Evolutionary conservation across 2,113 vertebrate species (phyloP), one percentile per base, ranked within the genome.

Genomic region (Lipotes vexillifer): DNA sequence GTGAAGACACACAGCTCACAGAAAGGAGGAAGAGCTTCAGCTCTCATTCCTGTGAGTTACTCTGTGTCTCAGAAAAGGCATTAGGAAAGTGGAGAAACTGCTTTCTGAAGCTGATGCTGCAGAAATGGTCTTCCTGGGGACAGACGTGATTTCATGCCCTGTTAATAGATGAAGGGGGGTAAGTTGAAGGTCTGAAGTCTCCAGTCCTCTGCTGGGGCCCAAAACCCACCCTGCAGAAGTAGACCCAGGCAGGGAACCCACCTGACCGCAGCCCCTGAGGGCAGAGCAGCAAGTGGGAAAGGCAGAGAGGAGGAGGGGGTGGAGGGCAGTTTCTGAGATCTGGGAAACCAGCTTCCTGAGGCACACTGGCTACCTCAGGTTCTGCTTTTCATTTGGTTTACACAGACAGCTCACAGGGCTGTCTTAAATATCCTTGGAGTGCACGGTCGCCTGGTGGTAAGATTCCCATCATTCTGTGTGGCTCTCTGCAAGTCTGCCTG

Each of bases 101-200:
- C 77, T 98, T 98, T 98, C 98, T 98, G 97, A 98, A 98, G 98
- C 93, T 98, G 98, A 98, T 98, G 94, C 46, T 98, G 97, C 96
- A 97, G 98, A 98, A 98, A 98, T 18, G 97, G 96, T 77, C 94
- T 98, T 98, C 96, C 90, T 46, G 90, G 97, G 92, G 97, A 98
- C 96, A 98, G 63, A 61, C 0, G 81, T 97, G 88, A 98, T 98
- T 98, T 98, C 97, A 94, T 88, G 93, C 82, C 93, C 98, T 97
- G 72, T 95, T 98, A 97, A 98, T 77, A 98, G 97, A 97, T 97
- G 89, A 98, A 97, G 85, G 96, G 18, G 61, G 18, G 33, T 49
- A 66, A 94, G 65, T 84, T 93, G 97, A 92, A 97, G 91, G 8
- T 97, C 49, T 46, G 84, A 86, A 49, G 12, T 68, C 80, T 90